Conservation (phyloP, 2,888 invertebrate species). For the Copidosoma aretas region DNA sequence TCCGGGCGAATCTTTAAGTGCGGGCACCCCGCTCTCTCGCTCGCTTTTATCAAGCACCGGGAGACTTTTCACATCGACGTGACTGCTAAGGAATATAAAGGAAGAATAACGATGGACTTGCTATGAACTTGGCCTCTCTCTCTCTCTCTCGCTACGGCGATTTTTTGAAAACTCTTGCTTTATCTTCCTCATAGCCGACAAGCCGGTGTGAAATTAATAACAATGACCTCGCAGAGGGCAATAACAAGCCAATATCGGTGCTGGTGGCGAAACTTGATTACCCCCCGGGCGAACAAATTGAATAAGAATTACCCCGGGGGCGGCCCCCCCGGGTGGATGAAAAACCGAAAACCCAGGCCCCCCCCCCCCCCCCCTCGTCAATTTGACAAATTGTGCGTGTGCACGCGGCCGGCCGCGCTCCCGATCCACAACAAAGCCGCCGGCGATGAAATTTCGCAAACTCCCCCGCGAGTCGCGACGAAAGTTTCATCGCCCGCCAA, state of each 20-base stretch:
- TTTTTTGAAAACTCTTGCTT: too few relatives aligned
- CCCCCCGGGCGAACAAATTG: not conserved
- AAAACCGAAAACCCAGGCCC: not conserved
- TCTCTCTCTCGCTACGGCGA: not conserved
- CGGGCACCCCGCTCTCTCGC: slow-evolving; percentile 36
- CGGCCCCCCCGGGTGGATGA: not conserved
- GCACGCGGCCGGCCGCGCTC: not conserved
- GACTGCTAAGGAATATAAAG: slow-evolving; percentile 47
- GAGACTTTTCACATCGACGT: slow-evolving; percentile 55
- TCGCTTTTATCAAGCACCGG: slow-evolving; percentile 53
- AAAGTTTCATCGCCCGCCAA: too few relatives aligned
- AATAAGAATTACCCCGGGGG: not conserved
- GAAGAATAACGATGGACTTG: slow-evolving; percentile 44
- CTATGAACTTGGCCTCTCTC: too few relatives aligned
- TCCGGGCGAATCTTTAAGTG: slow-evolving; percentile 2
- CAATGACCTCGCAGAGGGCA: not conserved
- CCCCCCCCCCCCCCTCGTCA: not conserved
- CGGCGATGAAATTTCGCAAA: not conserved
- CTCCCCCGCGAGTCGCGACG: too few relatives aligned
- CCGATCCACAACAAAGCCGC: not conserved
- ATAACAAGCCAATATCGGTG: not conserved
- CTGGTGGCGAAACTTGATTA: not conserved
- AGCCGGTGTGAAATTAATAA: not conserved
- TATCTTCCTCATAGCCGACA: too few relatives aligned
- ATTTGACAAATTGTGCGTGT: not conserved